phyloP scores from a whole-genome alignment of 2,113 vertebrate genomes.

The Vombatus ursinus region DNA sequence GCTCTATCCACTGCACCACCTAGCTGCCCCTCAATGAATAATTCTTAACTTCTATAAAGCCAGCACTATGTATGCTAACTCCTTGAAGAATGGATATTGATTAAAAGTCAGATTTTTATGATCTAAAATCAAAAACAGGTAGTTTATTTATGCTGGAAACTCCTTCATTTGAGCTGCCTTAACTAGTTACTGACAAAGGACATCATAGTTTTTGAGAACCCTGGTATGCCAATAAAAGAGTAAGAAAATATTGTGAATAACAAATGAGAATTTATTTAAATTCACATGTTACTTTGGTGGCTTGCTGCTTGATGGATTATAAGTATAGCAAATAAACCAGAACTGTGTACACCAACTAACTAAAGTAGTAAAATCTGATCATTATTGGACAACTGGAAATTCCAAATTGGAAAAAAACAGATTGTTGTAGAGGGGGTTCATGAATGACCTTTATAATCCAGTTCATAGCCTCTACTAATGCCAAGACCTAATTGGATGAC shows the following conservation, averaged over 20 bases:
- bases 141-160: slow-evolving; percentile 42
- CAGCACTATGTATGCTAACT: slow-evolving; percentile 36
- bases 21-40: slow-evolving; percentile 64
- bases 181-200: slow-evolving; percentile 12
- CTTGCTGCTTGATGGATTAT: neutral
- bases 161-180: slow-evolving; percentile 44
- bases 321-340: neutral
- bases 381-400: neutral
- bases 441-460: neutral
- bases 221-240: slow-evolving; percentile 20
- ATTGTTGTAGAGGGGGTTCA: neutral
- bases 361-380: neutral
- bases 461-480: neutral
- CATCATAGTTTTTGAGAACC: slow-evolving; percentile 14
- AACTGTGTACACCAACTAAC: neutral
- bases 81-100: slow-evolving; percentile 59
- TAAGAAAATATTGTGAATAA: slow-evolving; percentile 7
- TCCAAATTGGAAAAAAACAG: neutral
- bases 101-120: slow-evolving; percentile 28
- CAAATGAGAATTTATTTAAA: slow-evolving; percentile 26
- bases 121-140: neutral
- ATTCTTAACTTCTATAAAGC: slow-evolving; percentile 54
- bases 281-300: neutral
- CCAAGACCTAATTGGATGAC: neutral
- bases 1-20: too few species aligned